Base-by-base conservation (phyloP, 2,113 vertebrate genomes). In the Aleadryas rufinucha region DNA sequence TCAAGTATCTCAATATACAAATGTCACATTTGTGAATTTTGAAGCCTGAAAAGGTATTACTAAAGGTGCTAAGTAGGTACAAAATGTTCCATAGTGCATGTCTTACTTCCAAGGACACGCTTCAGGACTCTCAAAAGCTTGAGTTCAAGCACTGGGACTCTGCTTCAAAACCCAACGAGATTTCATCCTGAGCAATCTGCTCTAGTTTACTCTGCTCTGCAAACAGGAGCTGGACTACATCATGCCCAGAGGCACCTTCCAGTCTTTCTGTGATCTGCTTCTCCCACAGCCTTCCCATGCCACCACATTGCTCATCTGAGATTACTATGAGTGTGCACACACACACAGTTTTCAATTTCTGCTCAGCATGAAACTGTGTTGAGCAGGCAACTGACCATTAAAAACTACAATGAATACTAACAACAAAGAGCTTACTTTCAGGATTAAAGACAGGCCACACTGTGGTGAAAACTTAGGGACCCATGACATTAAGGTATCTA, bases 291-390 rank as follows among this genome's bases (percentile, higher is more conserved):
- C 33, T 65, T 45, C 39, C 50, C 23, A 37, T 2, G 3, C 53
- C 42, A 60, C 17, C 10, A 27, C 27, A 39, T 10, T 18, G 13
- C 7, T 78, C 33, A 76, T 30, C 50, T 80, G 77, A 41, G 77
- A 71, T 69, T 68, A 47, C 44, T 57, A 1, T 0, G 1, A 26
- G 9, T 6, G 13, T 7, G 2, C 24, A 21, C 11, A 5, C 10
- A 20, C 16, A 21, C 0, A 16, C 0, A 45, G 28, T 69, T 85
- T 59, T 50, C 26, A 82, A 4, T 14, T 59, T 49, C 81, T 72
- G 42, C 45, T 60, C 41, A 72, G 37, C 45, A 17, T 30, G n/a
- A 42, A 84, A 74, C 22, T 18, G 10, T 17, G 30, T 10, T 37
- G 13, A 47, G 27, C 59, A 72, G 21, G 39, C 0, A 0, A 52